Evolutionary conservation across 2,113 vertebrate species (phyloP).

Genomic region (Anguilla japonica): DNA sequence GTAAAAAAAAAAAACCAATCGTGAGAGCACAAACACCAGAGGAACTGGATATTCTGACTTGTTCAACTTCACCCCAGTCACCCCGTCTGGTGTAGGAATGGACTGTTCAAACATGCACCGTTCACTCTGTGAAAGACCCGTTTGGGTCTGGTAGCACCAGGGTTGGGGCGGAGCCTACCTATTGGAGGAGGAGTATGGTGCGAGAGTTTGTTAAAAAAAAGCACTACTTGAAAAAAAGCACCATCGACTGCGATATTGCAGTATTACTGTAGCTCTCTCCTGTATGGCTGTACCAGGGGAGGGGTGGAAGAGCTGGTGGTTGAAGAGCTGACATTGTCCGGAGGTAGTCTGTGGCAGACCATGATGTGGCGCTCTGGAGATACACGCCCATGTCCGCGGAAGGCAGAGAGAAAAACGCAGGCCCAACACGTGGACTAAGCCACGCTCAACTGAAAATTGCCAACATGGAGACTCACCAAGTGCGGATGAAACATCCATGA

Average conservation of each 20-base stretch:
- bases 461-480: not conserved
- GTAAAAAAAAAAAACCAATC: conserved; percentile 63
- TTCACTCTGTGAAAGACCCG: not conserved
- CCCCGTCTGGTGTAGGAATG: conserved; percentile 34
- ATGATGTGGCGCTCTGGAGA: conserved; percentile 45
- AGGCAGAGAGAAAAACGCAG: not conserved
- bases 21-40: conserved; percentile 62
- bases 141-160: conserved; percentile 79
- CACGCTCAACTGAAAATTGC: not conserved
- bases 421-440: not conserved
- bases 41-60: conserved; percentile 30
- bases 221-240: conserved; percentile 53
- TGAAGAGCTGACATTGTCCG: conserved; percentile 52
- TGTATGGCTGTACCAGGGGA: not conserved
- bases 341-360: conserved; percentile 62
- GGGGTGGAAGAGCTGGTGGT: conserved; percentile 6
- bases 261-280: conserved; percentile 22
- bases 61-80: conserved; percentile 51
- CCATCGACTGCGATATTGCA: conserved; percentile 36
- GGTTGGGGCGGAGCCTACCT: conserved; percentile 47
- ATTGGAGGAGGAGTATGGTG: conserved; percentile 36
- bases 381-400: conserved; percentile 15
- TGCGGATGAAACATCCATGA: conserved; percentile 6
- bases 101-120: not conserved
- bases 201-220: conserved; percentile 36